Conservation (phyloP, 2,888 invertebrate species). For the Danaus chrysippus region DNA sequence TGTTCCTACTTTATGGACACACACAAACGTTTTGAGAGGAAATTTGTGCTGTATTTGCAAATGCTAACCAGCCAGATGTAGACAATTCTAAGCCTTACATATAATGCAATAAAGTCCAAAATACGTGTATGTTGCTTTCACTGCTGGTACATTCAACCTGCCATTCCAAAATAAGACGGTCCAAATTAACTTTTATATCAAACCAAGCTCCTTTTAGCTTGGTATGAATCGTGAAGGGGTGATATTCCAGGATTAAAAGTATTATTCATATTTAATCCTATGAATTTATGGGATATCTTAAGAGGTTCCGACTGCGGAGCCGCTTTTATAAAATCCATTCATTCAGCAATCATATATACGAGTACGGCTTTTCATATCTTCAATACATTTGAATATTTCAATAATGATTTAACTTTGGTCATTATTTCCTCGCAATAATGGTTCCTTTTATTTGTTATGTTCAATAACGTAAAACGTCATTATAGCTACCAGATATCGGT, state of each 20-base stretch:
- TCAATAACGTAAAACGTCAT: too few species aligned
- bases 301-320: background rate
- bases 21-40: constrained; percentile 41
- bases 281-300: constrained; percentile 16
- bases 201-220: background rate
- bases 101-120: background rate
- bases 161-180: background rate
- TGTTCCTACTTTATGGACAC: constrained; percentile 44
- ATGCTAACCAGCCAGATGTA: background rate
- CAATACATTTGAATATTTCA: background rate
- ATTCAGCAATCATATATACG: too few species aligned
- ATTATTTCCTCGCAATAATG: too few species aligned
- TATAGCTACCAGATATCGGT: too few species aligned
- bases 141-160: constrained; percentile 1
- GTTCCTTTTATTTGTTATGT: too few species aligned
- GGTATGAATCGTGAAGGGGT: constrained; percentile 9
- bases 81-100: background rate
- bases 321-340: background rate
- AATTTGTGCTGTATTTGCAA: constrained; percentile 34
- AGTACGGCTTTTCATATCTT: background rate
- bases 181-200: constrained; percentile 8
- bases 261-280: constrained; percentile 22
- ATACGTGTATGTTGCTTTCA: background rate
- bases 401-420: background rate
- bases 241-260: constrained; percentile 12